These are phyloP conservation scores for Gymnopithys bicolor DNA, from an alignment of 2,797 vertebrate genomes.

Conservation along the genomic window DNA sequence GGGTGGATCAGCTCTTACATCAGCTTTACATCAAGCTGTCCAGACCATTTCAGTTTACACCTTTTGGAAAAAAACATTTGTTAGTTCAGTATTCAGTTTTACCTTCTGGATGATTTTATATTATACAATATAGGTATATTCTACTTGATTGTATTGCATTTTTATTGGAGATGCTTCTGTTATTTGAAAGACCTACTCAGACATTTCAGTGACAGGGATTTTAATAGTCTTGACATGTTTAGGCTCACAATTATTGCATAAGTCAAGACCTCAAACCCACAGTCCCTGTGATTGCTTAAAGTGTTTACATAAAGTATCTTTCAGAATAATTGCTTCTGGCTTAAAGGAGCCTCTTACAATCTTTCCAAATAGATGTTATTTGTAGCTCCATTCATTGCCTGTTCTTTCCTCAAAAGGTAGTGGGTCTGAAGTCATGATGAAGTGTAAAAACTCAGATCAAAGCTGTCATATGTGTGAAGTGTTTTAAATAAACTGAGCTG, in stretches of 20 bases:
- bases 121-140: not conserved
- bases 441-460: not conserved
- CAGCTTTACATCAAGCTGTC: not conserved
- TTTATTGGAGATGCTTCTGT: not conserved
- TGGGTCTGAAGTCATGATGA: not conserved
- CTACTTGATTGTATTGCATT: not conserved
- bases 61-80: not conserved
- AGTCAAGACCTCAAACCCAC: not conserved
- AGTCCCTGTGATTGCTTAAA: not conserved
- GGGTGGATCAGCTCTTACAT: not conserved
- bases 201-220: not conserved
- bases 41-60: not conserved
- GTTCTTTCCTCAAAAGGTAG: not conserved
- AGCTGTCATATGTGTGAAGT: not conserved
- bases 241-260: not conserved
- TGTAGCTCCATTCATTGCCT: not conserved
- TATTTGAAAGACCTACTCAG: not conserved
- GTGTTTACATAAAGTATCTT: not conserved
- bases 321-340: not conserved
- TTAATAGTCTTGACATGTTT: not conserved
- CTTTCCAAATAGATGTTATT: not conserved
- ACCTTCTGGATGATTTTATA: not conserved
- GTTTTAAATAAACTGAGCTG: slow-evolving; percentile 10
- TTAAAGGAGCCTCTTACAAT: not conserved
- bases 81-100: not conserved